A percentile compares a stretch with the other conserved stretches of the same genome.
Evolutionary conservation across 1,140 invertebrate species (phyloP).

Genomic region (Leptinotarsa lineolata): DNA sequence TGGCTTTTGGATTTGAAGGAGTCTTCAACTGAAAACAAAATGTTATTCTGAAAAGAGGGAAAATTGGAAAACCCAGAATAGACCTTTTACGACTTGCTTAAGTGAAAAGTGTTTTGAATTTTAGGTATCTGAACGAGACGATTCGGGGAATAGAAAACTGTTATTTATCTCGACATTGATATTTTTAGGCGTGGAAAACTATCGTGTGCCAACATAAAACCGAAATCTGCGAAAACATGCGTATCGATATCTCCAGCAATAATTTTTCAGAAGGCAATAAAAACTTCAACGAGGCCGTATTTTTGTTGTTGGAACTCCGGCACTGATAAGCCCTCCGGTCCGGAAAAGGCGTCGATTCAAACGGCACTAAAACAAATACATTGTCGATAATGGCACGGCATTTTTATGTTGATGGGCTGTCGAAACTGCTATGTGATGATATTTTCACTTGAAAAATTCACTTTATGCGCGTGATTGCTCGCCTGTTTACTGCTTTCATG

Average conservation of each 20-base stretch:
- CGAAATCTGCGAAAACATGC: not conserved
- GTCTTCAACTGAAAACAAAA: too few relatives aligned
- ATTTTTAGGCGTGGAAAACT: too few relatives aligned
- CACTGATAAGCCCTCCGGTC: not conserved
- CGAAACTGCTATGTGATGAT: conserved; percentile 11
- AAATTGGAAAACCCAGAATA: too few relatives aligned
- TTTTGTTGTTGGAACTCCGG: not conserved
- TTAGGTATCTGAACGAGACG: too few relatives aligned
- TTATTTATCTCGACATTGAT: too few relatives aligned
- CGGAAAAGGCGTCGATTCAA: conserved; percentile 8
- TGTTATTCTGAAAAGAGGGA: too few relatives aligned
- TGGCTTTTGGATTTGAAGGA: too few relatives aligned
- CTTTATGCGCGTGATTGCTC: not conserved
- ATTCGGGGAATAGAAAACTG: too few relatives aligned
- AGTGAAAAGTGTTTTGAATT: too few relatives aligned
- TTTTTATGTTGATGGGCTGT: conserved; percentile 22
- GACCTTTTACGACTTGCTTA: too few relatives aligned
- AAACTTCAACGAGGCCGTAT: not conserved
- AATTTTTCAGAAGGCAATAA: not conserved
- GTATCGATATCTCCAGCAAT: not conserved
- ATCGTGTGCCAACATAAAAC: too few relatives aligned
- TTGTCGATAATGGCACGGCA: conserved; percentile 13
- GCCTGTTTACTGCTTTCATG: not conserved
- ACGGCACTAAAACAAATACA: conserved; percentile 19
- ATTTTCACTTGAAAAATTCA: conserved; percentile 7